Conservation (phyloP, 1,140 invertebrate genomes). For the Ceratina calcarata region DNA sequence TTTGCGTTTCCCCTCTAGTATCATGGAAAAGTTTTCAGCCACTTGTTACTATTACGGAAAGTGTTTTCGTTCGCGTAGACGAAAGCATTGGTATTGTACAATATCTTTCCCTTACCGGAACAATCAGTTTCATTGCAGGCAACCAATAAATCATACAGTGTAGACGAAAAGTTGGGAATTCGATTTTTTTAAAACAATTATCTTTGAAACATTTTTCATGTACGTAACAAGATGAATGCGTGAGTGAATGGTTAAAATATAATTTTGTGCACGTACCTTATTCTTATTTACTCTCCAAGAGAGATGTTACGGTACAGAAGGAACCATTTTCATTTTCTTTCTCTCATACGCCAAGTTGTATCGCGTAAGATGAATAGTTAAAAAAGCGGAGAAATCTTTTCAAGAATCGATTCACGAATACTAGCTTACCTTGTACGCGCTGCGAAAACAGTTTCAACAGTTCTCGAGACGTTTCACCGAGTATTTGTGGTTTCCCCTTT, state of each 20-base stretch:
- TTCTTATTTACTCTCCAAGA: constrained; percentile 25
- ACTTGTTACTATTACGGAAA: constrained; percentile 30
- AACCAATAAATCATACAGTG: constrained; percentile 21
- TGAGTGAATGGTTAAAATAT: constrained; percentile 20
- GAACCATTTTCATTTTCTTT: constrained; percentile 33
- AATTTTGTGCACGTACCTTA: constrained; percentile 39
- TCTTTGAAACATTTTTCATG: background rate
- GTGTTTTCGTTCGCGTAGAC: constrained; percentile 33
- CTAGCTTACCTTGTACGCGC: constrained; percentile 64
- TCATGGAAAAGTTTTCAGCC: constrained; percentile 43
- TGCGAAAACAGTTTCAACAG: constrained; percentile 55
- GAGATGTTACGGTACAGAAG: constrained; percentile 15
- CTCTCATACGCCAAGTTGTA: constrained; percentile 34
- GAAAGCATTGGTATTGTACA: constrained; percentile 58
- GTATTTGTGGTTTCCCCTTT: constrained; percentile 45
- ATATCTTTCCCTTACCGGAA: constrained; percentile 19
- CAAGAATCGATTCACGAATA: constrained; percentile 69
- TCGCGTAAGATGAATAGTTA: constrained; percentile 61
- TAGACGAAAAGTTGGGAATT: constrained; percentile 15
- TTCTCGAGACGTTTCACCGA: constrained; percentile 44
- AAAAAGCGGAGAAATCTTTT: constrained; percentile 74
- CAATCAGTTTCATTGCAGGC: background rate
- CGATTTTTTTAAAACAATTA: constrained; percentile 5
- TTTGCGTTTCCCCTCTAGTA: constrained; percentile 22
- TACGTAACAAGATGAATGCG: background rate